A percentile compares a stretch with the other conserved stretches of the same genome.
phyloP scores from a whole-genome alignment of 2,113 vertebrate genomes.

The Nothoprocta perdicaria region DNA sequence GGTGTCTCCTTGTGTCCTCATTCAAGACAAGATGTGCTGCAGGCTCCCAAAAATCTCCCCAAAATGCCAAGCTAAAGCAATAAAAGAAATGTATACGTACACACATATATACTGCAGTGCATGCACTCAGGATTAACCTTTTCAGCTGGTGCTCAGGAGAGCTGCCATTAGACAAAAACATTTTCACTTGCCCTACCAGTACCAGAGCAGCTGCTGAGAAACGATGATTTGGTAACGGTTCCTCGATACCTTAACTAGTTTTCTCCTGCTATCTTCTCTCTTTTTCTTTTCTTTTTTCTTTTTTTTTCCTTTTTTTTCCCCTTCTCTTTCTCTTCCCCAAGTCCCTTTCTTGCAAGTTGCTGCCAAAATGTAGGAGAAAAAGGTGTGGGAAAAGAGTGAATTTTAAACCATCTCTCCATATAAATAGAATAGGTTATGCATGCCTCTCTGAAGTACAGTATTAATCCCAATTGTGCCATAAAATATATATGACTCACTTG shows the following conservation, averaged over 20 bases:
- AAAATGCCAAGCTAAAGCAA: neutral
- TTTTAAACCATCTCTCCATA: conserved; percentile 48
- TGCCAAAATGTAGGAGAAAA: conserved; percentile 25
- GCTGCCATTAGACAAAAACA: neutral
- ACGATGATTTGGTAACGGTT: fast-evolving
- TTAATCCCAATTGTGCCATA: conserved; percentile 76
- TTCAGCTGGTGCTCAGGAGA: neutral
- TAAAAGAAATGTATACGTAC: neutral
- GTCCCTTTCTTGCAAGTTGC: neutral
- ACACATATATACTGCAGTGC: neutral
- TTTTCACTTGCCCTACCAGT: neutral
- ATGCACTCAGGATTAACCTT: neutral
- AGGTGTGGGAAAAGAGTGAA: neutral
- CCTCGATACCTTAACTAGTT: neutral
- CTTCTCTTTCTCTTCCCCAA: neutral
- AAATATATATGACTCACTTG: conserved; percentile 72
- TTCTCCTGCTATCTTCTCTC: neutral
- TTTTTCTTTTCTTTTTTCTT: neutral
- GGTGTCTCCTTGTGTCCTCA: neutral
- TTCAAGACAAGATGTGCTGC: neutral
- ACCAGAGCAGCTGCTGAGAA: neutral
- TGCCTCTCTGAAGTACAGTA: conserved; percentile 47
- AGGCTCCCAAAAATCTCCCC: neutral
- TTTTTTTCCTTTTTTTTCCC: too few species aligned
- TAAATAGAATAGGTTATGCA: conserved; percentile 45